Conservation (phyloP, 1,140 invertebrate genomes). For the Helicoverpa armigera region DNA sequence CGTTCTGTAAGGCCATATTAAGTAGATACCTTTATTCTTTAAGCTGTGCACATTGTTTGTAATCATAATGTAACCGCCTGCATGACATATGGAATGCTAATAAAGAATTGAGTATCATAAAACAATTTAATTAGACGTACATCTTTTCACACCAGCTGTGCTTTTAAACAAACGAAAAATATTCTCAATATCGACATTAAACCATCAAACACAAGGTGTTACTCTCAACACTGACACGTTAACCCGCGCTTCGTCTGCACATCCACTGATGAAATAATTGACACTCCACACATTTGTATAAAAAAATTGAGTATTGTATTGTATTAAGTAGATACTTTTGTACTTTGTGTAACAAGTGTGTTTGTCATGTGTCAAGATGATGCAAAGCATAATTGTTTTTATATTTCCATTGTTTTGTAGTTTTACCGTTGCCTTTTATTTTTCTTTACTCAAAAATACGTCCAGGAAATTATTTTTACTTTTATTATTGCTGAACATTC, state of each 20-base stretch:
- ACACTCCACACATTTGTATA: constrained; percentile 63
- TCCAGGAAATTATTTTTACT: too few relatives aligned
- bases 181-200: constrained; percentile 17
- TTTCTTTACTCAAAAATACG: neutral
- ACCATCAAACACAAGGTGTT: constrained; percentile 32
- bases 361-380: neutral
- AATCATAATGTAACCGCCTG: too few relatives aligned
- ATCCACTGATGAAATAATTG: constrained; percentile 80
- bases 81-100: too few relatives aligned
- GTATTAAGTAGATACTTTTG: too few relatives aligned
- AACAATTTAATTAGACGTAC: too few relatives aligned
- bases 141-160: neutral
- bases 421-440: neutral
- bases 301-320: too few relatives aligned
- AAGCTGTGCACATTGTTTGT: too few relatives aligned
- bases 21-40: neutral
- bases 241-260: constrained; percentile 64
- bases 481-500: too few relatives aligned
- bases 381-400: neutral
- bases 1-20: too few relatives aligned
- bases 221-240: constrained; percentile 36
- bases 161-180: too few relatives aligned
- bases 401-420: neutral
- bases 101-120: too few relatives aligned
- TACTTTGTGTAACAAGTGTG: too few relatives aligned